Percentiles rank a stretch among this genome's conserved stretches.
phyloP scores from a whole-genome alignment of 2,797 vertebrate genomes.

The Propithecus deckenii region DNA sequence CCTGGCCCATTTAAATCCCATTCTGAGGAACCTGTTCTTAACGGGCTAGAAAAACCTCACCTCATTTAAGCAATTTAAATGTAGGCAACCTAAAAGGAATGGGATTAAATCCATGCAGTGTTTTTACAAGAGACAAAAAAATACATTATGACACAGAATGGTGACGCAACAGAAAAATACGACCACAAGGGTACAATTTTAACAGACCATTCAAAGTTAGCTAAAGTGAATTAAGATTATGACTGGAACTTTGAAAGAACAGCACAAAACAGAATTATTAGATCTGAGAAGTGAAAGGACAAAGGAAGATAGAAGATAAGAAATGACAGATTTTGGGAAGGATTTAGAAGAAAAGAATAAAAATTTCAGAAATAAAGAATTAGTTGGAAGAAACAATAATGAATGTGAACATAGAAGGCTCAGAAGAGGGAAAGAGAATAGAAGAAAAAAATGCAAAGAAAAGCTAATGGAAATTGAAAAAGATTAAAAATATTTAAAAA shows the following conservation, averaged over 20 bases:
- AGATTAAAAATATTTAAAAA: background rate
- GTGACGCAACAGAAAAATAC: background rate
- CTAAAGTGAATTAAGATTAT: background rate
- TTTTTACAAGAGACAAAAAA: background rate
- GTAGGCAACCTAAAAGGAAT: background rate
- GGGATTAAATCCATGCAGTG: background rate
- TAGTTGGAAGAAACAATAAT: background rate
- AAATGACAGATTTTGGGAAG: background rate
- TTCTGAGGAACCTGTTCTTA: background rate
- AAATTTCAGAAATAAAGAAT: background rate
- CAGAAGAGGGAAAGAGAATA: background rate
- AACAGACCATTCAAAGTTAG: background rate
- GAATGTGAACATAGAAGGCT: background rate
- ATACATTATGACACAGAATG: background rate
- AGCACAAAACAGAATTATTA: background rate
- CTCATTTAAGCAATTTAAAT: background rate
- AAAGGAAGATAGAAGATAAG: background rate
- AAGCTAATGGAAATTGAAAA: background rate
- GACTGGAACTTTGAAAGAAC: background rate
- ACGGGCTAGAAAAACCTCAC: too few species aligned
- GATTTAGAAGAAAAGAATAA: background rate
- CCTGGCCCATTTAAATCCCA: background rate
- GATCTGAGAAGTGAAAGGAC: background rate
- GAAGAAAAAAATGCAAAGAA: background rate
- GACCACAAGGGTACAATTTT: background rate